Evolutionary conservation across 2,113 vertebrate species (phyloP), one percentile per base, ranked within the genome.

Genomic region (Calyptomena viridis): DNA sequence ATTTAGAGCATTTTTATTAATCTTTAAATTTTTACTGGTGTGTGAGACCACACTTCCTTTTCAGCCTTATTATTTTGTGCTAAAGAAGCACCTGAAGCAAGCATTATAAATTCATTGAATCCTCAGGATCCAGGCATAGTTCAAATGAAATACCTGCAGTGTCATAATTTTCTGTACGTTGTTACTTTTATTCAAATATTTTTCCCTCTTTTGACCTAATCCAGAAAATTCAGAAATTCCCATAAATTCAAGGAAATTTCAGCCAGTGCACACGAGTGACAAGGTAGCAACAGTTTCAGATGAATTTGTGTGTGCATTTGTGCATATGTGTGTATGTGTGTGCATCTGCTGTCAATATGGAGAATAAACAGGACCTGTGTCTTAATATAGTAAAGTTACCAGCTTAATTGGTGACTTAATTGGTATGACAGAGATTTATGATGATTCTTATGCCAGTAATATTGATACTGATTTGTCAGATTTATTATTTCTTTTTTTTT

Each of bases 41-140:
- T 89, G 55, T 88, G 84, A 84, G 52, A 66, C 85, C 44, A 74
- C 24, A 73, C 46, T 89, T 90, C 50, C 27, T 85, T 88, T 90
- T n/a, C 75, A 89, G 11, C 9, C 62, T 81, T 87, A 71, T 87
- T 94, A 89, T 90, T 94, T 92, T 92, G 53, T 78, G n/a, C 53
- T 79, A 9, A 84, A 75, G 74, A 94, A 89, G 35, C 44, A 94
- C 92, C 83, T 85, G 88, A 84, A 96, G 84, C 72, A 95, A 84
- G 15, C n/a, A 91, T 96, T 96, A 93, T 86, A 91, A 89, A 97
- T 96, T 92, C 94, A 95, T 94, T 96, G 92, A 93, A 91, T 92
- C 60, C 53, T 82, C 60, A 50, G 86, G 68, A 96, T 37, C 9
- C 35, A 80, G 30, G 71, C 24, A 56, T 81, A 83, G 81, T 94